Base-by-base conservation (phyloP, 2,888 invertebrate genomes). In the Acronicta psi region DNA sequence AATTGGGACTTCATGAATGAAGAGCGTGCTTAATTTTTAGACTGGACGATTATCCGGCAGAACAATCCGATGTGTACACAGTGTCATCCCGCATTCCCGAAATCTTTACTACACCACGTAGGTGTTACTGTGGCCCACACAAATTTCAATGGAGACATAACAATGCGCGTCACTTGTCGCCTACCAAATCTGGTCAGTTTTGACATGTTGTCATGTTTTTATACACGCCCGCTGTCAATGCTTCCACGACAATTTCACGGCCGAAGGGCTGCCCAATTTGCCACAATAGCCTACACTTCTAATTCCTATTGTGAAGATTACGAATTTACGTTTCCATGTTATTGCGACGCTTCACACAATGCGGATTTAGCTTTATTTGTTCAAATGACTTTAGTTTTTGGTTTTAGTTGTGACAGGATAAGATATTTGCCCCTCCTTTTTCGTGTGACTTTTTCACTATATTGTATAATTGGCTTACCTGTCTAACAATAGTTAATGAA, bases 121-220 rank as follows among this genome's bases (percentile, higher is more conserved):
- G 89, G 88, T 84, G 88, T 86, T 80, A 84, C 84, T 79, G 71
- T 79, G 84, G 91, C 85, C 92, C 93, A 93, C 93, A 93, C 93
- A 78, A 84, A 92, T 85, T 93, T 93, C 91, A 88, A 93, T 90
- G 78, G 84, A 59, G 58, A 59, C 56, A 69, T 75, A 84, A 93
- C 92, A 93, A 93, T 83, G 83, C 81, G 56, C 87, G 75, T 92
- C 93, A 92, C 92, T 93, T 92, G 92, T 92, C 90, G 87, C 84
- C 87, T 83, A 86, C 91, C 81, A 91, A 91, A 91, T 90, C 90
- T 91, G 90, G 89, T 90, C 91, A 92, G 93, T 93, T 93, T 90
- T 93, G 93, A 93, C 93, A 93, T 85, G 87, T 92, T 87, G 92
- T 93, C 93, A 91, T 93, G 93, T 93, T 93, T 91, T 93, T 93